Conservation (phyloP, 2,797 vertebrate species). For the Dallia pectoralis region DNA sequence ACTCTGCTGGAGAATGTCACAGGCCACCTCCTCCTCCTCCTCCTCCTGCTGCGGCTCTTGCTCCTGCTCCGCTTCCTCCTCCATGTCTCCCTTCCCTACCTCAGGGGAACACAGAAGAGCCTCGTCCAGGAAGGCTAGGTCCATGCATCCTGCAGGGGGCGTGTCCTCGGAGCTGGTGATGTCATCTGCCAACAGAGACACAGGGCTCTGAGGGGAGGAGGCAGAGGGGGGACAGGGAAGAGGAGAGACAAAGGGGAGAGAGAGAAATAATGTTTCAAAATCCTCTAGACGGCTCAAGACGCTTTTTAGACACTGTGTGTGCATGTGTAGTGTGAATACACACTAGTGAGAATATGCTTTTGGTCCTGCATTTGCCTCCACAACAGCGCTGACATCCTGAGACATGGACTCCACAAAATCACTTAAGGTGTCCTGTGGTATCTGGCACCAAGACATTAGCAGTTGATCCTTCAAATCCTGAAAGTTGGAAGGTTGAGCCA, state of each 20-base stretch:
- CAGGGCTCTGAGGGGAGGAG: constrained; percentile 69
- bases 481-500: no score
- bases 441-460: no score
- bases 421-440: no score
- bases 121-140: constrained; percentile 82
- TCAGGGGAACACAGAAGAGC: constrained; percentile 74
- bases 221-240: constrained; percentile 11
- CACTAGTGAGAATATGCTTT: no score
- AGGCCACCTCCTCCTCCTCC: constrained; percentile 67
- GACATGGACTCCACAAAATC: no score
- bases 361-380: no score
- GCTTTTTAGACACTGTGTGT: no score
- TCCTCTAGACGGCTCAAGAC: not conserved
- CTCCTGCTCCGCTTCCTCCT: constrained; percentile 50
- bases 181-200: constrained; percentile 76
- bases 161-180: constrained; percentile 69
- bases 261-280: not conserved
- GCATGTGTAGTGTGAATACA: no score
- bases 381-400: no score
- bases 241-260: not conserved
- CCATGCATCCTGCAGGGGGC: constrained; percentile 74
- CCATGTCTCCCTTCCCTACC: constrained; percentile 54
- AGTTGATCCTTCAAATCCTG: no score
- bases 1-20: constrained; percentile 81
- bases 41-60: constrained; percentile 58